These are phyloP conservation scores for Ashinkailepas kermadecensis DNA, from an alignment of 2,888 invertebrate species.

Conservation along the genomic window DNA sequence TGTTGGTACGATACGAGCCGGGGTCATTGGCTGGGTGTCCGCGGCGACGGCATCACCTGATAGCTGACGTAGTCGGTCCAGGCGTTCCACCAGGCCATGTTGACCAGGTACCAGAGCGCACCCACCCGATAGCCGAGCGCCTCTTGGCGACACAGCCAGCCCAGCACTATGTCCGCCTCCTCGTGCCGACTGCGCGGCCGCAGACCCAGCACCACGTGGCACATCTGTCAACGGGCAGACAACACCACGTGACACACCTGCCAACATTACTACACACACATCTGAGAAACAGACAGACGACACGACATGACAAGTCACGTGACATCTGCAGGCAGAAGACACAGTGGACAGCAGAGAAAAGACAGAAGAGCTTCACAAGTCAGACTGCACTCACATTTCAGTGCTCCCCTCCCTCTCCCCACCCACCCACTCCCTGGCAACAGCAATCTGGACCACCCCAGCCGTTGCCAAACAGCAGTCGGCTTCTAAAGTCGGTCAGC, in stretches of 20 bases:
- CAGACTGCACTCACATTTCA: too few species aligned
- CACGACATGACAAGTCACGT: not conserved
- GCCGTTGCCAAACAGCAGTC: too few species aligned
- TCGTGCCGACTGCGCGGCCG: conserved; percentile 70
- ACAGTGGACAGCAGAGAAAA: too few species aligned
- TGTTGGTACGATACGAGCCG: too few species aligned
- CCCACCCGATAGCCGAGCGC: conserved; percentile 66
- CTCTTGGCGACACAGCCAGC: conserved; percentile 73
- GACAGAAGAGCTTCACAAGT: too few species aligned
- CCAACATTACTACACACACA: too few species aligned
- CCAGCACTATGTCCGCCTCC: conserved; percentile 71
- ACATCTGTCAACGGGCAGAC: conserved; percentile 49
- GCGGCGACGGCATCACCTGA: conserved; percentile 26
- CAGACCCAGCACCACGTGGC: conserved; percentile 78
- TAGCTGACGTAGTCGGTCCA: conserved; percentile 64
- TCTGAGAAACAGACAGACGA: not conserved
- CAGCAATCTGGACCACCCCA: too few species aligned
- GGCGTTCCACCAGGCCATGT: conserved; percentile 75
- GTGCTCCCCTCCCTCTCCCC: too few species aligned
- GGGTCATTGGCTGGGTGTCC: conserved; percentile 62
- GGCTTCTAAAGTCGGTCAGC: too few species aligned
- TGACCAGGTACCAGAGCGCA: conserved; percentile 82
- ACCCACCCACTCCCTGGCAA: too few species aligned
- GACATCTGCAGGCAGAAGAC: not conserved
- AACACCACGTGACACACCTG: not conserved